A percentile compares a stretch with the other conserved stretches of the same genome.
These are phyloP conservation scores for Marisa cornuarietis DNA, from an alignment of 1,140 invertebrate genomes.

Conservation along the genomic window DNA sequence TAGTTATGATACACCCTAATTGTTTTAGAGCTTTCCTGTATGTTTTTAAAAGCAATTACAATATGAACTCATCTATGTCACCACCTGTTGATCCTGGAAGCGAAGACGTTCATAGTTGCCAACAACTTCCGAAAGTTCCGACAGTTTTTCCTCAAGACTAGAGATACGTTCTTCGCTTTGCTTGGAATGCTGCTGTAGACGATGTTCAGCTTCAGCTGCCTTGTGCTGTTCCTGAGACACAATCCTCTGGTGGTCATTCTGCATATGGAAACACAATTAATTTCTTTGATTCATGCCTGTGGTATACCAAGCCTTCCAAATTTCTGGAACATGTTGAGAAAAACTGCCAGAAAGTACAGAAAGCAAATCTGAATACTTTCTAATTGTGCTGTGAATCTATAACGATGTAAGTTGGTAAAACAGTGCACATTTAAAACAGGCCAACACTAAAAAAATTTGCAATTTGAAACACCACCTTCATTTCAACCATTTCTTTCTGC, in stretches of 20 bases:
- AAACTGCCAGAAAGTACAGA: not conserved
- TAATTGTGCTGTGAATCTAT: not conserved
- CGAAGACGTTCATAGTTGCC: constrained; percentile 80
- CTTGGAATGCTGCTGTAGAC: constrained; percentile 50
- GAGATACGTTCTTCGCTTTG: constrained; percentile 80
- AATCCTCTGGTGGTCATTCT: constrained; percentile 68
- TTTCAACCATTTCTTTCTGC: constrained; percentile 76
- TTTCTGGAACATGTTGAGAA: not conserved
- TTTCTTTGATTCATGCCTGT: not conserved
- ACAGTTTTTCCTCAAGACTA: constrained; percentile 79
- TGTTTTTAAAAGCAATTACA: no score
- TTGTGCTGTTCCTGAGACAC: constrained; percentile 61
- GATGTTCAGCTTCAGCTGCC: constrained; percentile 58
- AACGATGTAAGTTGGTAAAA: not conserved
- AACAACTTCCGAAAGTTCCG: constrained; percentile 81
- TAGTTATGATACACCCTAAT: no score
- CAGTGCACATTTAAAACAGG: not conserved
- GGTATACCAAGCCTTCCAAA: not conserved
- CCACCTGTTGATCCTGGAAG: constrained; percentile 76
- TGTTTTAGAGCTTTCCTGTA: no score
- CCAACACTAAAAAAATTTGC: not conserved
- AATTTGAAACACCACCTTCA: constrained; percentile 69
- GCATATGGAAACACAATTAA: not conserved
- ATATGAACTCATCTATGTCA: no score
- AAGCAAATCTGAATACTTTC: not conserved